Evolutionary conservation across 2,113 vertebrate species (phyloP).

Genomic region (Chitala chitala): DNA sequence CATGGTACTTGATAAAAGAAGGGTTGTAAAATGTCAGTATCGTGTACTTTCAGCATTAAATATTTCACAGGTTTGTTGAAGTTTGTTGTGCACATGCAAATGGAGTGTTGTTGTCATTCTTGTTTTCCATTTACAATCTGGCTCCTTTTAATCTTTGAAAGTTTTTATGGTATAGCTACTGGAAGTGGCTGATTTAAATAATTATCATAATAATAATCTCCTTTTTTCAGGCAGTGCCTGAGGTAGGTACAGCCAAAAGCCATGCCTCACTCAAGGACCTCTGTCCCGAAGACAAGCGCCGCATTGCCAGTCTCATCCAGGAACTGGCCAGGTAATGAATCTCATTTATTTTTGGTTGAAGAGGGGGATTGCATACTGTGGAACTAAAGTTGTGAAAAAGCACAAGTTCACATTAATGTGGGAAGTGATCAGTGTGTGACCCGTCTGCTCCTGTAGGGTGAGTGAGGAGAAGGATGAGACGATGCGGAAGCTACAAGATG

Average conservation of each 20-base stretch:
- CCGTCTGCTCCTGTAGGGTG: conserved; percentile 62
- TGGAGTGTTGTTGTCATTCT: no score
- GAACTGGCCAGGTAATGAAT: conserved; percentile 84
- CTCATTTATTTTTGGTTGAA: no score
- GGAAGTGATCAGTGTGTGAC: no score
- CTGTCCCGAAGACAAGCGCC: conserved; percentile 91
- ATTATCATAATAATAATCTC: background rate
- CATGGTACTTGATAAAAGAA: no score
- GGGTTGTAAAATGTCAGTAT: no score
- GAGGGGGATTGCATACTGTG: background rate
- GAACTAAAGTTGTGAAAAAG: background rate
- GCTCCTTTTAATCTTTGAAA: no score
- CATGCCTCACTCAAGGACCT: conserved; percentile 84
- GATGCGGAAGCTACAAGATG: conserved; percentile 76
- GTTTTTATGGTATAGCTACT: no score
- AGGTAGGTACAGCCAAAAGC: conserved; percentile 55
- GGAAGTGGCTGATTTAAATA: background rate
- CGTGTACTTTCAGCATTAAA: no score
- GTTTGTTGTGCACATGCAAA: no score
- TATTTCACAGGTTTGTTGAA: no score
- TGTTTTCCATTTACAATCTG: no score
- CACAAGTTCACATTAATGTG: background rate
- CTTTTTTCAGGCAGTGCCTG: conserved; percentile 57
- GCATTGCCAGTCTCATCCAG: conserved; percentile 92
- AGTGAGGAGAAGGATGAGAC: conserved; percentile 94